A percentile compares a stretch with the other conserved stretches of the same genome.
Conservation (phyloP, 2,888 invertebrate species). For the Eristalis arbustorum region DNA sequence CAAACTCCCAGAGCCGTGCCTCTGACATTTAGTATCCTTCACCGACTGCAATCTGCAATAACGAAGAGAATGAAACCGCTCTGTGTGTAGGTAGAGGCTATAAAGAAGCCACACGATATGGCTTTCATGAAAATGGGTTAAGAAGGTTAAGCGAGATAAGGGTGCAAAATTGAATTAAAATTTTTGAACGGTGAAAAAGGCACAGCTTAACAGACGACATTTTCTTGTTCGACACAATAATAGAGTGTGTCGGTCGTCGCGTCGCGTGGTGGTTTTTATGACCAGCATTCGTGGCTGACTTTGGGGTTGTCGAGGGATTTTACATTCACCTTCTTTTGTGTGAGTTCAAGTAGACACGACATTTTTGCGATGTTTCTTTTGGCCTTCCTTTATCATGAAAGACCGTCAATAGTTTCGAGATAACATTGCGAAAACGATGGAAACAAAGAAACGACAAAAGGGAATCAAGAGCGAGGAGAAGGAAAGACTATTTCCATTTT, state of each 20-base stretch:
- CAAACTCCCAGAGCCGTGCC: not conserved
- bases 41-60: not conserved
- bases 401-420: not conserved
- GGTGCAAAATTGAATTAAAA: conserved; percentile 34
- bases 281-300: not conserved
- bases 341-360: too few species aligned
- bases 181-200: conserved; percentile 10
- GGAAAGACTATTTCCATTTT: not conserved
- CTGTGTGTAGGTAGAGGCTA: not conserved
- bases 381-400: not conserved
- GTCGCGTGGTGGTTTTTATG: conserved; percentile 32
- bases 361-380: not conserved
- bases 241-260: not conserved
- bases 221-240: not conserved
- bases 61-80: not conserved
- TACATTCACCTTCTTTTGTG: not conserved
- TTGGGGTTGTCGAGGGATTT: not conserved
- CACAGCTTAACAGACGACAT: conserved; percentile 25
- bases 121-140: conserved; percentile 23
- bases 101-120: conserved; percentile 6
- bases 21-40: not conserved
- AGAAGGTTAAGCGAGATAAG: not conserved
- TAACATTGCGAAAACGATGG: not conserved
- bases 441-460: not conserved
- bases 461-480: not conserved